phyloP scores from a whole-genome alignment of 2,797 vertebrate species.

The Meriones psammophilus region DNA sequence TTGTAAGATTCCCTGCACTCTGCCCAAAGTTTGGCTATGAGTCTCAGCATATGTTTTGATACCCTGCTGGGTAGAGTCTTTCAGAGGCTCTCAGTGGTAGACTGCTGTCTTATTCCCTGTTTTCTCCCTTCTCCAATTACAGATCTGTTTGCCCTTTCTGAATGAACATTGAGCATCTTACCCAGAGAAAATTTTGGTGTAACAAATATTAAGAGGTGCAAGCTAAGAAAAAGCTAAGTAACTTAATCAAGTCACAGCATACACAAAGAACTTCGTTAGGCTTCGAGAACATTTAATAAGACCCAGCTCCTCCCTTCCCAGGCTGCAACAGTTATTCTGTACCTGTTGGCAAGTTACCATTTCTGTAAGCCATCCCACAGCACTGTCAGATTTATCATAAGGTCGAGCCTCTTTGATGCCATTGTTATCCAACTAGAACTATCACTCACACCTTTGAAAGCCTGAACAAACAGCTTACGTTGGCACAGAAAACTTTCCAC shows the following conservation, averaged over 20 bases:
- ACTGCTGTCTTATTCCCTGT: too few relatives aligned
- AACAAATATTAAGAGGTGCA: neutral
- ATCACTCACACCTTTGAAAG: conserved; percentile 28
- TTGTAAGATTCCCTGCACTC: too few relatives aligned
- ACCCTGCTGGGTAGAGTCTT: too few relatives aligned
- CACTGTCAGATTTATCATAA: neutral
- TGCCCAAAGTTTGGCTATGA: too few relatives aligned
- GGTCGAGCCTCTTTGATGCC: conserved; percentile 21
- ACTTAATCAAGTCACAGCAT: neutral
- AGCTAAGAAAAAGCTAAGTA: neutral
- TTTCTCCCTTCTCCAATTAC: too few relatives aligned
- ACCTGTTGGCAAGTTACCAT: neutral
- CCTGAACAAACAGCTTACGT: conserved; percentile 40
- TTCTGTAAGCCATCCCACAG: neutral
- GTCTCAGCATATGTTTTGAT: too few relatives aligned
- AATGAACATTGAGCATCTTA: too few relatives aligned
- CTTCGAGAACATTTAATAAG: neutral
- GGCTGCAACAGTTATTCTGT: neutral
- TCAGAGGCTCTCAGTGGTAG: too few relatives aligned
- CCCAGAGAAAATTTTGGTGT: neutral
- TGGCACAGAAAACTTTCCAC: conserved; percentile 52
- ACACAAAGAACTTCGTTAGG: neutral
- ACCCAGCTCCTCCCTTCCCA: neutral
- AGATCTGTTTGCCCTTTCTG: too few relatives aligned
- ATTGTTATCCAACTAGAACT: conserved; percentile 50